Conservation (phyloP, 2,797 vertebrate species). For the Neopelma chrysocephalum region DNA sequence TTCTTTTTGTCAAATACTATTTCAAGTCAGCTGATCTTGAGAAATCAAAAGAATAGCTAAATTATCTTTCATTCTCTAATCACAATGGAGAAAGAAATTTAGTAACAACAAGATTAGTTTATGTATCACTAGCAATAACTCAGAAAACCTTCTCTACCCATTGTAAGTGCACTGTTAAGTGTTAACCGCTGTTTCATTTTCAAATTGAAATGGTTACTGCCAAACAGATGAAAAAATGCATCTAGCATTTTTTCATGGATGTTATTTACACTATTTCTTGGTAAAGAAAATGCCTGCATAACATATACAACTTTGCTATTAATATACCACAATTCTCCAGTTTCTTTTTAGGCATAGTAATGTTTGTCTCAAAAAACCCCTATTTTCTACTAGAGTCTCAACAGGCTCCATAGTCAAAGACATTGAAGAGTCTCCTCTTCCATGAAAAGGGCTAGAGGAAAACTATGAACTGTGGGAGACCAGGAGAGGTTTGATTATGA, state of each 20-base stretch:
- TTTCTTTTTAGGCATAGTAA: background rate
- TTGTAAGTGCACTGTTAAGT: fast-evolving
- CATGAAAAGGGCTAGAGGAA: background rate
- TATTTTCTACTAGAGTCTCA: background rate
- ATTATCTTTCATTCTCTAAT: background rate
- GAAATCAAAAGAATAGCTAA: background rate
- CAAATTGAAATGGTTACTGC: background rate
- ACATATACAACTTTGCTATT: background rate
- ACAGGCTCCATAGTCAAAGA: background rate
- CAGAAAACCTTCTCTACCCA: background rate
- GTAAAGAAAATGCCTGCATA: background rate
- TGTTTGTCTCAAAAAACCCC: background rate
- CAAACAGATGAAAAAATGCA: background rate
- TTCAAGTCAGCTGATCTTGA: background rate
- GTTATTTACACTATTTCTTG: background rate
- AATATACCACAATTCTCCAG: background rate
- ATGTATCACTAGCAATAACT: background rate
- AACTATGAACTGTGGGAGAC: background rate
- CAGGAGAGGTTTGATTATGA: too few species aligned
- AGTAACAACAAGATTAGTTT: background rate
- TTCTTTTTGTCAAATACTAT: background rate
- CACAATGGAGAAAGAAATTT: background rate
- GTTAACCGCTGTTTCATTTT: background rate
- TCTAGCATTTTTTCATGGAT: background rate
- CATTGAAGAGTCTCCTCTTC: background rate